These are phyloP conservation scores for Catharus bicknelli DNA, from an alignment of 2,113 vertebrate genomes.

Conservation along the genomic window DNA sequence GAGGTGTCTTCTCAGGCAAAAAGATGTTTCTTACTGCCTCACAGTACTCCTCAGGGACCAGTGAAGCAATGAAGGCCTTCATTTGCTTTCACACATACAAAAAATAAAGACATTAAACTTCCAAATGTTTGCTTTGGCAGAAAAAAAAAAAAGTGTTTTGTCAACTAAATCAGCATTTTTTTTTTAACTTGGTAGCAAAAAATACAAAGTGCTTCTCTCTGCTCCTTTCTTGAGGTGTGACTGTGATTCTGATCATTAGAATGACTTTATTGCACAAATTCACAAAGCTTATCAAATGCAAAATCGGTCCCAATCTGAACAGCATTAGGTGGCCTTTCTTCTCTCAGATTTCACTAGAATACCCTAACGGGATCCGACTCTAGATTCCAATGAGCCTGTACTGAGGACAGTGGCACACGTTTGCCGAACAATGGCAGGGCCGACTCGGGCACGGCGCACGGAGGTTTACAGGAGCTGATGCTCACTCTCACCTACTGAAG, in stretches of 20 bases:
- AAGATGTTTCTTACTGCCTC: neutral
- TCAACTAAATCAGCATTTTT: neutral
- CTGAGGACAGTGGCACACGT: rapidly evolving
- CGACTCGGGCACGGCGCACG: rapidly evolving
- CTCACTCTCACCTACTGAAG: rapidly evolving
- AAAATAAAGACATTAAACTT: neutral
- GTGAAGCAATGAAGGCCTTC: neutral
- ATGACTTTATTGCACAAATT: neutral
- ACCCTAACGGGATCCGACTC: neutral
- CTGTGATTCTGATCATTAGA: neutral
- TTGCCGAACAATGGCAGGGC: rapidly evolving
- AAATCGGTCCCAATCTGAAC: neutral
- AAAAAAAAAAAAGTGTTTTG: neutral
- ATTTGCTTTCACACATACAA: neutral
- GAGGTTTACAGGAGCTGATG: neutral
- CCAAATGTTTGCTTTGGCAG: neutral
- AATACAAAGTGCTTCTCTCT: neutral
- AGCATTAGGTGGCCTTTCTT: neutral
- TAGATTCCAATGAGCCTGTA: too few species aligned
- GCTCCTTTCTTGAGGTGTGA: neutral
- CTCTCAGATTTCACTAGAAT: neutral
- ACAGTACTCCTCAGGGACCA: neutral
- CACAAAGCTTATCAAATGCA: neutral
- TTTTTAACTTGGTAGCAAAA: neutral
- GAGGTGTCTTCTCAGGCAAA: slow-evolving; percentile 6